Percentiles rank a stretch among this genome's conserved stretches.
phyloP scores from a whole-genome alignment of 2,888 invertebrate species.

The Bombylius major region DNA sequence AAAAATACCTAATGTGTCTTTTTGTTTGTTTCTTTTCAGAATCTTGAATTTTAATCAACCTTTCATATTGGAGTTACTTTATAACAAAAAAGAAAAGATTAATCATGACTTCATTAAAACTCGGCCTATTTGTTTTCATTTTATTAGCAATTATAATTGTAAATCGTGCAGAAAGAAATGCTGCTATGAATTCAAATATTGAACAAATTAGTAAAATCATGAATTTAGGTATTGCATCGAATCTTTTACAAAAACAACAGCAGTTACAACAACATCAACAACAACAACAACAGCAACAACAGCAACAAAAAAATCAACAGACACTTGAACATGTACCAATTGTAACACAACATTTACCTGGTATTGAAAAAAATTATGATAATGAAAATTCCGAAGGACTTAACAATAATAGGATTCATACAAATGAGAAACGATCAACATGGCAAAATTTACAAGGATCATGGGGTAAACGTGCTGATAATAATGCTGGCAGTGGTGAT shows the following conservation, averaged over 20 bases:
- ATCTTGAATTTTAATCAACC: too few species aligned
- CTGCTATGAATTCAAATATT: background rate
- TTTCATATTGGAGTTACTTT: too few species aligned
- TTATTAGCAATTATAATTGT: background rate
- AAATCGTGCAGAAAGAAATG: background rate
- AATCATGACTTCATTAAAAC: too few species aligned
- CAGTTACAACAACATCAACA: background rate
- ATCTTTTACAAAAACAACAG: background rate
- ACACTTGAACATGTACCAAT: background rate
- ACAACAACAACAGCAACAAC: background rate
- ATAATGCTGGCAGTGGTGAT: background rate
- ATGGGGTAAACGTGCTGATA: constrained; percentile 52
- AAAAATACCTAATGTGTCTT: too few species aligned
- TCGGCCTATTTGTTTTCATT: too few species aligned
- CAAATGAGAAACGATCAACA: constrained; percentile 38
- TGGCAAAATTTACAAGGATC: constrained; percentile 57
- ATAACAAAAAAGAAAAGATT: too few species aligned
- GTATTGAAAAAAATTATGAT: too few species aligned
- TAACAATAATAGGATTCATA: background rate
- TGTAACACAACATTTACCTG: background rate
- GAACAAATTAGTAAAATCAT: background rate
- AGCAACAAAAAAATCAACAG: background rate
- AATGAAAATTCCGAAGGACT: too few species aligned
- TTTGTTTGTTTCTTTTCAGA: too few species aligned
- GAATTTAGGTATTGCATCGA: background rate